Evolutionary conservation across 2,797 vertebrate genomes (phyloP), one percentile per base, ranked within the genome.

Genomic region (Myotis daubentonii): DNA sequence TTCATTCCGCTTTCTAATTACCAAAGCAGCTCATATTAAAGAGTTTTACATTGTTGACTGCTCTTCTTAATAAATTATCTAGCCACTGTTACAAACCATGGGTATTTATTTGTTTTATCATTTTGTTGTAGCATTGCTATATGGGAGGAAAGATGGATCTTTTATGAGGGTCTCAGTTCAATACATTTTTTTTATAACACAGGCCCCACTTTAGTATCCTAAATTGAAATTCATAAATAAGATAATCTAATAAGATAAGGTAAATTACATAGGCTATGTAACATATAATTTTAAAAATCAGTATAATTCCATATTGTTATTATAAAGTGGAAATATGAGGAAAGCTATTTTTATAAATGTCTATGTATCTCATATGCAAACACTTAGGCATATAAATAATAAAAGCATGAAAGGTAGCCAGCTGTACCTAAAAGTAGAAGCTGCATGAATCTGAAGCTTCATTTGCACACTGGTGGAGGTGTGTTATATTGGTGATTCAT

Each of bases 171-270:
- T 66, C 41, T 88, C 30, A 78, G 4, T 53, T 79, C 5, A 66
- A 3, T 68, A 38, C 1, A 44, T 44, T 36, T 83, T 82, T 70
- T 92, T 28, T 30, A 82, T 62, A 65, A 71, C 51, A 47, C 25
- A 9, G 47, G 10, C 16, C 13, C 23, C 33, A 5, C 72, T 94
- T 74, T 70, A 41, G 22, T 87, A 4, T 72, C 8, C 51, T 90
- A 82, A 94, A 86, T 76, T 93, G 33, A 84, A 92, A 71, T 57
- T 66, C 20, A 60, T 92, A 44, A 60, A 30, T 44, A 62, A 80
- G 3, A 44, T 71, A 85, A 60, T 88, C 2, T 49, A 71, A 0
- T 91, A 91, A 82, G 2, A 13, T 71, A 84, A 89, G 25, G 16
- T 62, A 49, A 20, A 62, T 28, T 41, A 6, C 5, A 65, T 68